Conservation (phyloP, 2,113 vertebrate genomes). For the Anarrhichthys ocellatus region DNA sequence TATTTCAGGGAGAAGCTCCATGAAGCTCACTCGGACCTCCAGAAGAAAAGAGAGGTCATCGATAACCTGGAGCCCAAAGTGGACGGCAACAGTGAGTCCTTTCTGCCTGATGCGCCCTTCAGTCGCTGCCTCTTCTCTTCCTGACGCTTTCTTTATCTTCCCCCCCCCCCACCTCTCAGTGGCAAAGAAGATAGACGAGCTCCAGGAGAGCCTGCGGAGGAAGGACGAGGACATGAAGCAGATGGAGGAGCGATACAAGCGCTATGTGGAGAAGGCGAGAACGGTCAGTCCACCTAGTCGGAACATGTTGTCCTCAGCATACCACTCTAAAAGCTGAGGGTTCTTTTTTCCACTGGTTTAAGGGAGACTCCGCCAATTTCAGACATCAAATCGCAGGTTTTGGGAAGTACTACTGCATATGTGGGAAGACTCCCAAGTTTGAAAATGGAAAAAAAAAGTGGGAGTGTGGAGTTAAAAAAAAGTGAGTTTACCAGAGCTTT, state of each 20-base stretch:
- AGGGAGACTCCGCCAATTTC: background rate
- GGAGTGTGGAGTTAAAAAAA: background rate
- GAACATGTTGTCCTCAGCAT: background rate
- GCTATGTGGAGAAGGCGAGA: conserved; percentile 88
- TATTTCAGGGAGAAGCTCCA: conserved; percentile 88
- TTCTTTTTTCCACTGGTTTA: background rate
- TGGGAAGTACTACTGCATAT: background rate
- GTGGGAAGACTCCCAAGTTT: background rate
- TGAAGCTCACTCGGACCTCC: conserved; percentile 91
- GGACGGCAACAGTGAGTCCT: conserved; percentile 84
- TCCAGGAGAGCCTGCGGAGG: conserved; percentile 88
- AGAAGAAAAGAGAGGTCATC: conserved; percentile 90
- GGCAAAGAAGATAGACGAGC: conserved; percentile 87
- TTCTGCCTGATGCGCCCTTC: background rate
- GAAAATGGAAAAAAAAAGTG: too few species aligned
- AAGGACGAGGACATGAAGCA: conserved; percentile 91
- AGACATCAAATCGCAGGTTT: background rate
- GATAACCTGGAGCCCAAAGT: conserved; percentile 89
- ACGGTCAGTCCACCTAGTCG: conserved; percentile 74
- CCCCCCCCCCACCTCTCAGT: conserved; percentile 65
- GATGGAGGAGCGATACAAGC: conserved; percentile 92
- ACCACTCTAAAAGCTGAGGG: background rate
- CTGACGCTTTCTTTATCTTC: background rate
- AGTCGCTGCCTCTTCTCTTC: background rate
- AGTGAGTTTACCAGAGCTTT: background rate